A percentile compares a stretch with the other conserved stretches of the same genome.
Conservation (phyloP, 2,888 invertebrate species). For the Pandemis cinnamomeana region DNA sequence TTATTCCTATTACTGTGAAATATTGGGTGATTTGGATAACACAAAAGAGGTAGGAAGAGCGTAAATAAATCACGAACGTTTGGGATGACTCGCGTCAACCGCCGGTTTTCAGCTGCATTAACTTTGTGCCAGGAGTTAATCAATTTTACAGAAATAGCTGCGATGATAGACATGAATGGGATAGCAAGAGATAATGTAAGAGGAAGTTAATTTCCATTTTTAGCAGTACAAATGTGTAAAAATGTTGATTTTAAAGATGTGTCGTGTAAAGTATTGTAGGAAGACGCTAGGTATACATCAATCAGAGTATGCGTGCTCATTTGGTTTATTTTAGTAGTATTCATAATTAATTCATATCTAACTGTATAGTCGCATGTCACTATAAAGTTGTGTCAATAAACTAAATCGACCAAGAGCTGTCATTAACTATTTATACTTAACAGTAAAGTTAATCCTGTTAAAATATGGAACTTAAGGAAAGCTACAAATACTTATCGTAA, state of each 20-base stretch:
- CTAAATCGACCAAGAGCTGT: no score
- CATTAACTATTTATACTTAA: no score
- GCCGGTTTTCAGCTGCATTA: constrained; percentile 38
- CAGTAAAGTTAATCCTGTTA: no score
- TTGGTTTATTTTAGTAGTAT: no score
- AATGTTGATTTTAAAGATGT: neutral
- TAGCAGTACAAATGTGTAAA: constrained; percentile 6
- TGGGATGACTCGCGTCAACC: constrained; percentile 33
- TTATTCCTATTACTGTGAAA: constrained; percentile 21
- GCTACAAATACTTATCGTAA: neutral
- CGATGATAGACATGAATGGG: constrained; percentile 24
- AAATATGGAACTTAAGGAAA: no score
- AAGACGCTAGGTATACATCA: no score
- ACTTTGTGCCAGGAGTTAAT: constrained; percentile 35
- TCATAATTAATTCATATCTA: no score
- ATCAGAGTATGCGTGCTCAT: no score
- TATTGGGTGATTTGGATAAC: constrained; percentile 11
- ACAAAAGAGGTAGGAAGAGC: constrained; percentile 21
- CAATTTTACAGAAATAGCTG: constrained; percentile 37
- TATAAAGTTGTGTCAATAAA: no score
- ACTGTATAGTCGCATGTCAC: no score
- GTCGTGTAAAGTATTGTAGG: no score
- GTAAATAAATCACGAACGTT: constrained; percentile 35
- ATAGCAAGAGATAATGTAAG: neutral
- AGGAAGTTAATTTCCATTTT: constrained; percentile 1